A percentile compares a stretch with the other conserved stretches of the same genome.
Evolutionary conservation across 2,888 invertebrate species (phyloP).

Genomic region (Noctua fimbriata): DNA sequence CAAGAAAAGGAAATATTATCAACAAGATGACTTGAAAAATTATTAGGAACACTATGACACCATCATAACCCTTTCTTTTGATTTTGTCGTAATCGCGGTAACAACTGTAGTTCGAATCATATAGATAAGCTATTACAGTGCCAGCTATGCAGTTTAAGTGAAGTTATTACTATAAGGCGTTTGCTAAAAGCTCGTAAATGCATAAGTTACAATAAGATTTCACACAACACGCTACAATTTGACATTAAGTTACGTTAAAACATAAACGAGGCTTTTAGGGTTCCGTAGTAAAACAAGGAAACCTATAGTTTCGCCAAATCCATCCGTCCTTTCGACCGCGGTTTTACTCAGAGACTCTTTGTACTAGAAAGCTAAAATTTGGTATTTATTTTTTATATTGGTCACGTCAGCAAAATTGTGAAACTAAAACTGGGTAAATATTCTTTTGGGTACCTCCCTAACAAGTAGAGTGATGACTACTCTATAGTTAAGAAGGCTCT

Average conservation of each 20-base stretch:
- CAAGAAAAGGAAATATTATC: neutral
- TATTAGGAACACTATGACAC: neutral
- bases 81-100: neutral
- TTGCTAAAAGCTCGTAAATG: constrained; percentile 11
- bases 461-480: neutral
- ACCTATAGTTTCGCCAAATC: neutral
- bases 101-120: neutral
- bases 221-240: constrained; percentile 51
- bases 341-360: neutral
- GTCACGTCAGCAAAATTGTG: neutral
- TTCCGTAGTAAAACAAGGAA: neutral
- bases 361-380: neutral
- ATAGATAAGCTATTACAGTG: neutral
- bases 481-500: neutral
- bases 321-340: neutral
- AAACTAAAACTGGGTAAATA: neutral
- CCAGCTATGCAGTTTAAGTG: constrained; percentile 5
- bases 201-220: constrained; percentile 29
- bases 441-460: neutral
- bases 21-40: neutral
- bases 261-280: constrained; percentile 63
- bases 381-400: neutral
- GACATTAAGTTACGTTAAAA: constrained; percentile 51
- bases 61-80: neutral
- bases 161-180: constrained; percentile 1